Conservation (phyloP, 2,113 vertebrate species). For the Cryptotis parvus region DNA sequence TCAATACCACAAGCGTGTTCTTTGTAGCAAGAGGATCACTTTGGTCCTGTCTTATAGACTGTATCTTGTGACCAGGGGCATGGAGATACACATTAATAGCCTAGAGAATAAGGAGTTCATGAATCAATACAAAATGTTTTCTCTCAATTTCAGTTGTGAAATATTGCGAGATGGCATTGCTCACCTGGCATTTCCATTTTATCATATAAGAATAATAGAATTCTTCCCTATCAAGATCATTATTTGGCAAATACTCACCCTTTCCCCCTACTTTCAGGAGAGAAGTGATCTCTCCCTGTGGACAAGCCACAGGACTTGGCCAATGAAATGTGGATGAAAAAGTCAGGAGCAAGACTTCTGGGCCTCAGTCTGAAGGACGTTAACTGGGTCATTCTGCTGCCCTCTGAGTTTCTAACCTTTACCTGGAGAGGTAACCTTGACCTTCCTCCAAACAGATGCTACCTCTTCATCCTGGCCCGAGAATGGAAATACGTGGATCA, state of each 20-base stretch:
- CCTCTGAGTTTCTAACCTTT: background rate
- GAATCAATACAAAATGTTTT: background rate
- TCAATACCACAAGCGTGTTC: background rate
- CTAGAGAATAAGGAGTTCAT: background rate
- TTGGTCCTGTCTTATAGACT: background rate
- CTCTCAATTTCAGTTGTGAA: slow-evolving; percentile 30
- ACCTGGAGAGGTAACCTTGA: background rate
- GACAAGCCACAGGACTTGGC: background rate
- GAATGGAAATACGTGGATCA: slow-evolving; percentile 17
- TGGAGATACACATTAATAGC: background rate
- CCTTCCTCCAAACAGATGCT: background rate
- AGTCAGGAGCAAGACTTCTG: background rate
- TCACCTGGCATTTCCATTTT: slow-evolving; percentile 3
- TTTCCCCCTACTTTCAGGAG: background rate
- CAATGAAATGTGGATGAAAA: background rate
- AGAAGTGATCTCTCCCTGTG: background rate
- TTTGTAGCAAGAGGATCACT: background rate
- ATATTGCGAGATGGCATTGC: background rate
- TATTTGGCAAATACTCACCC: background rate
- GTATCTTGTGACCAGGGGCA: background rate
- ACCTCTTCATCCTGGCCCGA: background rate
- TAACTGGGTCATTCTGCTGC: background rate
- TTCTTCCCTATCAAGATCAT: background rate
- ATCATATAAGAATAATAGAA: slow-evolving; percentile 1
- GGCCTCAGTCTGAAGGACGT: background rate